Evolutionary conservation across 1,140 invertebrate species (phyloP), one percentile per base, ranked within the genome.

Genomic region (Tetranychus cinnabarinus): DNA sequence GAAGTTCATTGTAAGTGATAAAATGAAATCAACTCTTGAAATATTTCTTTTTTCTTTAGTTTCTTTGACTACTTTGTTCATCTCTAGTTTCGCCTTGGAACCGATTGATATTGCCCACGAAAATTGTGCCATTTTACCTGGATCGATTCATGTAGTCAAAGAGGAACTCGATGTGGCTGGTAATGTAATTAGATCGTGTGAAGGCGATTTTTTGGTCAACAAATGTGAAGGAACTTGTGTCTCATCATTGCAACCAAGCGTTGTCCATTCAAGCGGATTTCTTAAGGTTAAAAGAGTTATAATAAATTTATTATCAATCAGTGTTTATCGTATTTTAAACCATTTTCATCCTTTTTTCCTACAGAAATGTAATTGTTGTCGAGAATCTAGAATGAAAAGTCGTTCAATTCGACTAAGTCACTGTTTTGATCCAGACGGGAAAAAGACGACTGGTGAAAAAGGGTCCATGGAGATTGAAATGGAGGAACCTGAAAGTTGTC

Each of bases 321-420:
- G 15, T n/a, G 6, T 10, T 10, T 8, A 23, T n/a, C 8, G n/a
- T 31, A 31, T 52, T 52, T 52, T 52, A 52, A 31, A 8, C 50
- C 6, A 52, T 52, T 52, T 52, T 50, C 6, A 36, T 36, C 15
- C 34, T 35, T 23, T 39, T 7, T 46, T 62, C 63, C 69, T 74
- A 10, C 69, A 90, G 86, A 86, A 90, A 74, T 91, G 88, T 69
- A 86, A 83, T 67, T 92, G 88, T 69, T 92, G 88, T 67, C 78
- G 86, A 59, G 88, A 92, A 70, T 84, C 83, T 64, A 85, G 81
- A 65, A 75, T 91, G 15, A 79, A 84, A 59, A 84, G 86, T 67
- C 77, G 85, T 64, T 73, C 82, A 23, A 80, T 90, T 12, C 80
- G 79, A 0, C 70, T 92, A 47, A 81, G 78, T 13, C 83, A 88